Evolutionary conservation across 2,113 vertebrate species (phyloP).

Genomic region (Plotosus lineatus): DNA sequence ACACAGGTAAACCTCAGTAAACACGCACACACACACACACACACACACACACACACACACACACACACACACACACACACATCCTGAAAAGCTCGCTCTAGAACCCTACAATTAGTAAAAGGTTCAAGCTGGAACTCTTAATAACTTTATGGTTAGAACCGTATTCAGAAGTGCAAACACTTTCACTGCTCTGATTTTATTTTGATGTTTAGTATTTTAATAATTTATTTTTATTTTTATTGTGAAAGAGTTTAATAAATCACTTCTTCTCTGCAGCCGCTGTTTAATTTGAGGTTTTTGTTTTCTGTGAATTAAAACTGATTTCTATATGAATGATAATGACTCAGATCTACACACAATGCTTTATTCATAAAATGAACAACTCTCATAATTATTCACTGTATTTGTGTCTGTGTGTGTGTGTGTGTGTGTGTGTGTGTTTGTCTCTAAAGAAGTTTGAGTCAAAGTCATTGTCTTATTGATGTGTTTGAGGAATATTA

Average conservation of each 20-base stretch:
- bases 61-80: slow-evolving; percentile 21
- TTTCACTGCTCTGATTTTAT: background rate
- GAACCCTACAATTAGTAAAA: background rate
- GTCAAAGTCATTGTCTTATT: too few relatives aligned
- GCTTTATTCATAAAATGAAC: too few relatives aligned
- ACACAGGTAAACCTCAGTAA: slow-evolving; percentile 52
- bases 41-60: slow-evolving; percentile 6
- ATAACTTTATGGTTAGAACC: background rate
- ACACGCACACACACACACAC: slow-evolving; percentile 31
- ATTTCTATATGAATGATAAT: background rate
- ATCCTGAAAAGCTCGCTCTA: background rate
- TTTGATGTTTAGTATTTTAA: background rate
- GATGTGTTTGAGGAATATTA: too few relatives aligned
- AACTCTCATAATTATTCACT: too few relatives aligned
- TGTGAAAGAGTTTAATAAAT: too few relatives aligned
- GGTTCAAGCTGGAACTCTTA: background rate
- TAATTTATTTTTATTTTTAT: background rate
- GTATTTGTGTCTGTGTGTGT: too few relatives aligned
- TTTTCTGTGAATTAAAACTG: background rate
- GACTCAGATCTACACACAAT: background rate
- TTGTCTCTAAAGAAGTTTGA: too few relatives aligned
- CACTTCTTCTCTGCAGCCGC: too few relatives aligned
- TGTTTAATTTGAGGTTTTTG: background rate
- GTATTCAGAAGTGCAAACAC: background rate
- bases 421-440: too few relatives aligned